Evolutionary conservation across 2,888 invertebrate genomes (phyloP), one percentile per base, ranked within the genome.

Genomic region (Orthonevra nobilis): DNA sequence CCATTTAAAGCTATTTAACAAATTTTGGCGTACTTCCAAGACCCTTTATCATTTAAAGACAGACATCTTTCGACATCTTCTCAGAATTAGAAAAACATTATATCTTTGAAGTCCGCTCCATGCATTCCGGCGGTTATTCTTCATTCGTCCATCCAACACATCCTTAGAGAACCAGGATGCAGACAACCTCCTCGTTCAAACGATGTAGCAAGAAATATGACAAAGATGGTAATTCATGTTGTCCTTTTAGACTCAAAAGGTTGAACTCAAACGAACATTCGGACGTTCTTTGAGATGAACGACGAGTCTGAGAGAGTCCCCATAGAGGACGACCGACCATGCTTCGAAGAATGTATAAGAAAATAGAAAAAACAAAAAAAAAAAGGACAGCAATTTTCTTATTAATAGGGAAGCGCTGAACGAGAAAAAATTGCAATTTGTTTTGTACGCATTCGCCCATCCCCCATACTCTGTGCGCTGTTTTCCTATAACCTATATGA

Each of bases 181-280:
- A n/a, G n/a, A n/a, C n/a, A n/a, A n/a, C n/a, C n/a, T n/a, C n/a
- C n/a, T n/a, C n/a, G n/a, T n/a, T n/a, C n/a, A n/a, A n/a, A n/a
- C n/a, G n/a, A n/a, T n/a, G n/a, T n/a, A n/a, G 61, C 54, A 68
- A 79, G 61, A 79, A 68, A 73, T 68, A 79, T 79, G 61, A 73
- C 54, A 30, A 23, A 61, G 73, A 79, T 73, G 79, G 73, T 73
- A 73, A 73, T 79, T 73, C 36, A 61, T 44, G 54, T 48, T 72
- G 70, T 64, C 77, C 60, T 77, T 77, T 70, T 38, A 56, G 54
- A 66, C 48, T 60, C 61, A 68, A 66, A 73, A 61, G 66, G 58
- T 64, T 46, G 42, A n/a, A n/a, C 40, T 61, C 42, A 34, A n/a
- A 15, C 30, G 48, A 66, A 56, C 50, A n/a, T n/a, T n/a, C n/a